Conservation (phyloP, 2,113 vertebrate species). For the Pedionomus torquatus region DNA sequence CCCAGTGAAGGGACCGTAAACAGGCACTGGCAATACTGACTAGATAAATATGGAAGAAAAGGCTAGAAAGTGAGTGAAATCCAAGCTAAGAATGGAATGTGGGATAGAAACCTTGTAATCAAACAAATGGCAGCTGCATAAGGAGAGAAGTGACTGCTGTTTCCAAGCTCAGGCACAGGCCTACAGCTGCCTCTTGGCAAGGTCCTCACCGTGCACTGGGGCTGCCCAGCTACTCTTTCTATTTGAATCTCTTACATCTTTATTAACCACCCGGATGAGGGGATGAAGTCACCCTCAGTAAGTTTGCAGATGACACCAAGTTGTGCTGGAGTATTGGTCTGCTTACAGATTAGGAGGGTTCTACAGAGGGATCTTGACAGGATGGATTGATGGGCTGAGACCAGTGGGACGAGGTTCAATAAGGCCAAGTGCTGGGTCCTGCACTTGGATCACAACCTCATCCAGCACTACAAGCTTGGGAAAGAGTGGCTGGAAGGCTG, state of each 20-base stretch:
- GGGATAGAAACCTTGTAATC: rapidly evolving
- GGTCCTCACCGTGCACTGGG: no score
- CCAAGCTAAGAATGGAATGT: background rate
- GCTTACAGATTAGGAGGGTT: background rate
- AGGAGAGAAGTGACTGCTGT: background rate
- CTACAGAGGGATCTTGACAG: background rate
- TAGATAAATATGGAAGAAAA: background rate
- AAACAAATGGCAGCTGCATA: background rate
- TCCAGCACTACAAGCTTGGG: no score
- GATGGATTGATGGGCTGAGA: background rate
- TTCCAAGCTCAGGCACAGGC: background rate
- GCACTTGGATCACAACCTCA: background rate
- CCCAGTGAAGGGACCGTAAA: background rate
- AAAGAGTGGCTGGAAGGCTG: no score
- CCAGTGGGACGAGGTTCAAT: background rate
- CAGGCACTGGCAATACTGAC: background rate
- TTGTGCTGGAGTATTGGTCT: background rate
- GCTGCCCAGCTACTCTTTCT: background rate
- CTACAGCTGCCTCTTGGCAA: background rate
- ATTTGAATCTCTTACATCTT: background rate
- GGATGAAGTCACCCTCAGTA: background rate
- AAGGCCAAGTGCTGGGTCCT: background rate
- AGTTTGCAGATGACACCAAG: background rate
- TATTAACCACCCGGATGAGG: background rate
- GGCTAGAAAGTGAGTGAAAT: background rate